Percentiles rank a stretch among this genome's conserved stretches.
Evolutionary conservation across 1,140 invertebrate genomes (phyloP).

Genomic region (Augochlora pura): DNA sequence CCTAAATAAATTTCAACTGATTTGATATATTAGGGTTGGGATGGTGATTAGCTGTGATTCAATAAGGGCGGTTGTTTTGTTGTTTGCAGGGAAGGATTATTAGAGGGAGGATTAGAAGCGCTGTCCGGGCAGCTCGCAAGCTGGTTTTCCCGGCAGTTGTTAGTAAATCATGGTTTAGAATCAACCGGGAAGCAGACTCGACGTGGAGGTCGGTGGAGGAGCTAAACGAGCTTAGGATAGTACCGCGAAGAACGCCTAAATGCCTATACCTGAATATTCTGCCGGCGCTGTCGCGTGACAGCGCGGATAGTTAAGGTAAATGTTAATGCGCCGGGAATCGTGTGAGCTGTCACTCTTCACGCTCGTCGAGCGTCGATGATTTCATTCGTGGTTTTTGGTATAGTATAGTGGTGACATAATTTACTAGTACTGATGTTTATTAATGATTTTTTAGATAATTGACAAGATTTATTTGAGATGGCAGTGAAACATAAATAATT

Average conservation of each 20-base stretch:
- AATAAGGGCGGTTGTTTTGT: too few relatives aligned
- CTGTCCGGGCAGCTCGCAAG: conserved; percentile 44
- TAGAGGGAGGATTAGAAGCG: conserved; percentile 68
- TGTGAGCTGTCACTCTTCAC: background rate
- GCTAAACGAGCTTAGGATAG: conserved; percentile 78
- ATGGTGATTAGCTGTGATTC: too few relatives aligned
- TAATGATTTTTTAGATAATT: too few relatives aligned
- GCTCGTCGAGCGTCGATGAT: background rate
- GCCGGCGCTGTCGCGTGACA: conserved; percentile 7
- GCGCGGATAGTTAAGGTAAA: background rate
- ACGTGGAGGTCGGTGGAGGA: conserved; percentile 72
- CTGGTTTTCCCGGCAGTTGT: conserved; percentile 70
- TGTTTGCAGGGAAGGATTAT: conserved; percentile 23
- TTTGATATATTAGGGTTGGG: too few relatives aligned
- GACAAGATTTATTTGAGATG: too few relatives aligned
- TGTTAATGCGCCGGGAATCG: background rate
- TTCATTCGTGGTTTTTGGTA: background rate
- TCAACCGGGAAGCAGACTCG: conserved; percentile 67
- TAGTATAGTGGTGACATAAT: too few relatives aligned
- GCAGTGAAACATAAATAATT: too few relatives aligned
- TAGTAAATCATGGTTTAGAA: conserved; percentile 79
- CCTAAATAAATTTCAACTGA: too few relatives aligned
- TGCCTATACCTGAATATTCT: conserved; percentile 63
- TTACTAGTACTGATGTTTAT: too few relatives aligned
- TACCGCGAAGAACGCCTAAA: conserved; percentile 69